Base-by-base conservation (phyloP, 2,888 invertebrate species). In the Conops quadrifasciatus region DNA sequence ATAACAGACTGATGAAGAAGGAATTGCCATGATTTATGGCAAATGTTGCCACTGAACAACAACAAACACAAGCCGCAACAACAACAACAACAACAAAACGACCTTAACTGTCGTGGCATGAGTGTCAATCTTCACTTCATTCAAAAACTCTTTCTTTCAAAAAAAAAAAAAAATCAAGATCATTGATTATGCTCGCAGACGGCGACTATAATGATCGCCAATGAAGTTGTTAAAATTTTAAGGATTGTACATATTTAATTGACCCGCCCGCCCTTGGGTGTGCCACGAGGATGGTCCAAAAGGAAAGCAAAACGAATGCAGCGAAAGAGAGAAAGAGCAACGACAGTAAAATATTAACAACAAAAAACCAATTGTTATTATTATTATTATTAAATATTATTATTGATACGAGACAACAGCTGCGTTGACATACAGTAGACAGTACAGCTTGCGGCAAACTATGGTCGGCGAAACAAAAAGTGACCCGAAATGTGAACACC, bases 161-260 rank as follows among this genome's bases (percentile, higher is more conserved):
- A 13, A 24, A n/a, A 9, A 21, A 56, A n/a, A 15, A 5, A n/a
- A 5, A 43, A 62, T n/a, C 64, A 51, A 43, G 53, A 66, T 53
- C 53, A 53, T n/a, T 26, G 53, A 30, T 30, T 51, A 16, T 28
- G 53, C 15, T 63, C 26, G 21, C 13, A 3, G 45, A 47, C n/a
- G 59, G 45, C 45, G 45, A 45, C 21, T 19, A 21, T 45, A 43
- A 11, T 2, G 63, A 45, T 28, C 51, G 36, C 36, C 58, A 67
- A 67, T 67, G 58, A 47, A 58, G 67, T 58, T 59, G 67, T 47
- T 58, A 67, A 67, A 67, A 45, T 56, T 19, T 19, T 28, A 49
- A 7, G 24, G 49, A n/a, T 49, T 11, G 15, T 21, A 64, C 28
- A n/a, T 64, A 24, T 58, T n/a, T 58, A 58, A 59, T 67, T 67